Evolutionary conservation across 1,140 invertebrate genomes (phyloP), one percentile per base, ranked within the genome.

Genomic region (Nixonia krombeini): DNA sequence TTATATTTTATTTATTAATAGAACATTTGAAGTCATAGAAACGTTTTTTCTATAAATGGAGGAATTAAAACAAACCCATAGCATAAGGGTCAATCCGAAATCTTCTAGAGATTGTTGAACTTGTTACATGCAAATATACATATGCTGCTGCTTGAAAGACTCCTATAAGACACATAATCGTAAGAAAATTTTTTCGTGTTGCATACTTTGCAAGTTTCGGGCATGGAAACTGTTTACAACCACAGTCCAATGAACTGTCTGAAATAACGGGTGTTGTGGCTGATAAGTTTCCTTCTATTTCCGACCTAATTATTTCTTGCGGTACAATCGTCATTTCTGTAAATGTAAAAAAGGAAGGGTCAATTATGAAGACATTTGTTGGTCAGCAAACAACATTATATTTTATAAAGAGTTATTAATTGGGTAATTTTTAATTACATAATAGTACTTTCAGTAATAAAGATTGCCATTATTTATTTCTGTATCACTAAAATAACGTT

Each of bases 201-300:
- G 88, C 89, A 21, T 86, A 89, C 79, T 86, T 88, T 29, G 87
- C 83, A 57, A 89, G 87, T 67, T 79, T 85, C 2, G 87, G 81
- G 64, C 88, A 89, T 56, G 83, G 87, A 29, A 89, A 52, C 26
- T 82, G 83, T 45, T 72, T 83, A 52, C 89, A 87, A 25, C 89
- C 89, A 61, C 89, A 90, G 63, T 90, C 89, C n/a, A 90, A 80
- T 52, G 85, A 85, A 71, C 88, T 85, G 55, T 67, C 67, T 2
- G 77, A 73, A 70, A 81, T 79, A 4, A 80, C 76, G 73, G 86
- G 77, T 3, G 80, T 75, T 50, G 85, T 84, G 21, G 84, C 86
- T 7, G 81, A 72, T 33, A 86, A 72, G n/a, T 76, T 68, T 49
- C 80, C 73, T 56, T 81, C 82, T 23, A 70, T 74, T 51, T 86